These are phyloP conservation scores for Sparus aurata DNA, from an alignment of 2,797 vertebrate species.

Conservation along the genomic window DNA sequence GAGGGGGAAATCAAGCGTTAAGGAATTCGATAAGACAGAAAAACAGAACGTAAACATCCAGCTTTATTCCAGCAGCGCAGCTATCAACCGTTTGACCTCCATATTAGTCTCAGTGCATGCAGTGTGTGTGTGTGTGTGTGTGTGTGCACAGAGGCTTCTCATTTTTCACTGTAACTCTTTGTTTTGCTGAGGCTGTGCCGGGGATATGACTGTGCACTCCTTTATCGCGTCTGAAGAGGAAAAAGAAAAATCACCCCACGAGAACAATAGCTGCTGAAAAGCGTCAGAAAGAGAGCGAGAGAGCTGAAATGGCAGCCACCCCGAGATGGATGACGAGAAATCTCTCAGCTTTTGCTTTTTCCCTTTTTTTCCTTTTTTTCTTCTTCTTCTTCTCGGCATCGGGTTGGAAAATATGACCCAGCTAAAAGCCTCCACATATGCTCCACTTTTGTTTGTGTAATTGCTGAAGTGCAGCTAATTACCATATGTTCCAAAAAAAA, in stretches of 20 bases:
- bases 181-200: constrained; percentile 59
- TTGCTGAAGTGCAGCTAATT: constrained; percentile 67
- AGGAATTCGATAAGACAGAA: constrained; percentile 9
- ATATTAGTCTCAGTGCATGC: not conserved
- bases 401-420: constrained; percentile 61
- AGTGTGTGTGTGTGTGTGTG: not conserved
- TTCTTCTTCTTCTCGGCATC: not conserved
- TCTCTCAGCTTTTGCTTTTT: constrained; percentile 41
- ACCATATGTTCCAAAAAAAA: constrained; percentile 21
- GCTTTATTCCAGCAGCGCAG: constrained; percentile 12
- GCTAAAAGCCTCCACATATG: constrained; percentile 50
- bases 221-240: constrained; percentile 62
- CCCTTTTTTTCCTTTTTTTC: not conserved
- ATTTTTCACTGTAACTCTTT: constrained; percentile 66
- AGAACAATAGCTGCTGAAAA: constrained; percentile 74
- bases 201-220: constrained; percentile 66
- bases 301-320: constrained; percentile 30
- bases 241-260: constrained; percentile 60
- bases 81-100: constrained; percentile 44
- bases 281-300: constrained; percentile 40
- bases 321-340: constrained; percentile 60
- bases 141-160: constrained; percentile 18
- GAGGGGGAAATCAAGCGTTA: not conserved
- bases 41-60: constrained; percentile 27
- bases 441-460: constrained; percentile 57